Evolutionary conservation across 2,888 invertebrate species (phyloP), one percentile per base, ranked within the genome.

Genomic region (Cataglyphis albicans): DNA sequence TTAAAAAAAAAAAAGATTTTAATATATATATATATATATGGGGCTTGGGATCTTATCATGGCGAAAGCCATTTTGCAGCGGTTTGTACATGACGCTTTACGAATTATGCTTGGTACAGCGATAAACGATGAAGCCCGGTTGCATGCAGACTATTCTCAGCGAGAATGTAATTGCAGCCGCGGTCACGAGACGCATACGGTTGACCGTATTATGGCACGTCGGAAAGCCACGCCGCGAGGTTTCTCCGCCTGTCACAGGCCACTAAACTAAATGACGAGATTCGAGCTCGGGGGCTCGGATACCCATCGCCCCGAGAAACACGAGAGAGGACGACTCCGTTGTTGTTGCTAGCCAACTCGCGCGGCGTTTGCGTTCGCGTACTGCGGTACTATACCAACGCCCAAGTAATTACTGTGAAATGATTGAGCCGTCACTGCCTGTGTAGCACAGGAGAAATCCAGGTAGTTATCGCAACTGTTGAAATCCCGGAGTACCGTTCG

Each of bases 401-500:
- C 88, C 85, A 64, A 80, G 83, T 88, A 88, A 91, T 90, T 87
- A 89, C 85, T 85, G 85, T 83, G 86, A 84, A 90, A 88, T 87
- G 89, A 88, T 86, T 63, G 86, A 85, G 63, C 85, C 81, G 68
- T 87, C 82, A 57, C 35, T 82, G 75, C 55, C 67, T 63, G 64
- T 65, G 61, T 72, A 57, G 61, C 64, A 63, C 44, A 74, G 35
- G 84, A 87, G 86, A 87, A 89, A 91, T 90, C 90, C 86, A 87
- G 89, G 86, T 89, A 90, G 90, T 92, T 92, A 89, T 89, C 88
- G 87, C 90, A 87, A 90, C 83, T 89, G 85, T 59, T 74, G 74
- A 57, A 82, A 68, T 68, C 83, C 84, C 82, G 74, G 78, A 59
- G 76, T 65, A 74, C 68, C 72, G 83, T 81, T 82, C 57, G 67